Evolutionary conservation across 2,797 vertebrate genomes (phyloP).

Genomic region (Coilia nasus): DNA sequence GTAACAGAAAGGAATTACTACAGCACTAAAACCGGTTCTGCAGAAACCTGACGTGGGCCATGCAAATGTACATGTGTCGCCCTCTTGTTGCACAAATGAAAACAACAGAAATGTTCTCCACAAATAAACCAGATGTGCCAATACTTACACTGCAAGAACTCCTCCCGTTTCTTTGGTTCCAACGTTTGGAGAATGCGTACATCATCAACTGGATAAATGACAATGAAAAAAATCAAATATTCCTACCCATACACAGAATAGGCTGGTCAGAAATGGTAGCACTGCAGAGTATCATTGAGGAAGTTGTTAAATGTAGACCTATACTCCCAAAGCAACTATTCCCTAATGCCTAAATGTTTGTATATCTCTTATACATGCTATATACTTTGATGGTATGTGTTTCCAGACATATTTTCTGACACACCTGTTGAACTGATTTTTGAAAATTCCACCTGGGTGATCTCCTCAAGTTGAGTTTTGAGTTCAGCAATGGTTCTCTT

Average conservation of each 20-base stretch:
- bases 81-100: not conserved
- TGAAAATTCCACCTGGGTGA: constrained; percentile 70
- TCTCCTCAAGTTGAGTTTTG: constrained; percentile 76
- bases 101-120: constrained; percentile 16
- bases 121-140: not conserved
- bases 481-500: constrained; percentile 74
- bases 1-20: not conserved
- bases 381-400: not conserved
- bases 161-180: constrained; percentile 67
- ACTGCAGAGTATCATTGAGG: not conserved
- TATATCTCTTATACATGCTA: too few relatives aligned
- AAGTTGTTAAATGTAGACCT: not conserved
- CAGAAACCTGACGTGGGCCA: not conserved
- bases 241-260: not conserved
- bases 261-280: not conserved
- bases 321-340: not conserved
- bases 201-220: constrained; percentile 69
- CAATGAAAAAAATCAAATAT: not conserved
- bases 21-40: not conserved
- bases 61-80: not conserved
- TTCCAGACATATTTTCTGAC: not conserved
- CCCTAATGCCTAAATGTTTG: not conserved
- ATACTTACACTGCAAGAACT: constrained; percentile 78
- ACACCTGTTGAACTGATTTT: constrained; percentile 75
- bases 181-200: constrained; percentile 73